phyloP scores from a whole-genome alignment of 2,888 invertebrate genomes.

The Neoascia interrupta region DNA sequence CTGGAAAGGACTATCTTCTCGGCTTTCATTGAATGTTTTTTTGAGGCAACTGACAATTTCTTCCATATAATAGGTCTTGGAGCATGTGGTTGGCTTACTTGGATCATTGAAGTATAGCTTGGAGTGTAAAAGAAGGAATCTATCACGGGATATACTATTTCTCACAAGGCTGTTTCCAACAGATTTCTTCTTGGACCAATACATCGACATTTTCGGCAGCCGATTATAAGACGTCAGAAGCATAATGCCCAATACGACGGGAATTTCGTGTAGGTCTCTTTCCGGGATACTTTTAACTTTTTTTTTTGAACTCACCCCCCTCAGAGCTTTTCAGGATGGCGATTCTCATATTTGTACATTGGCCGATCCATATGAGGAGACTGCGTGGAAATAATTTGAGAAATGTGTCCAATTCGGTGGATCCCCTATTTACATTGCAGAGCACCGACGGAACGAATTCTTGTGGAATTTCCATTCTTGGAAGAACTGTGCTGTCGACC shows the following conservation, averaged over 20 bases:
- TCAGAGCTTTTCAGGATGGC: constrained; percentile 17
- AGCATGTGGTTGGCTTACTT: constrained; percentile 1
- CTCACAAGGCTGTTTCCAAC: constrained; percentile 10
- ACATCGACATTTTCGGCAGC: constrained; percentile 17
- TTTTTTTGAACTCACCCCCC: constrained; percentile 11
- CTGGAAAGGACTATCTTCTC: too few species aligned
- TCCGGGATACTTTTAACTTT: constrained; percentile 1
- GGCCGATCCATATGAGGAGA: constrained; percentile 20
- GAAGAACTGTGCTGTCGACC: constrained; percentile 10
- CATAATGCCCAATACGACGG: constrained; percentile 13
- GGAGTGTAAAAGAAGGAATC: constrained; percentile 17
- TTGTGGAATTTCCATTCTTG: constrained; percentile 15
- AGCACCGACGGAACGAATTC: constrained; percentile 17
- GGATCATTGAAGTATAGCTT: constrained; percentile 17
- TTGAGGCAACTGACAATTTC: constrained; percentile 9
- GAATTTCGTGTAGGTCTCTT: constrained; percentile 21
- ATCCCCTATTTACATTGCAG: constrained; percentile 17
- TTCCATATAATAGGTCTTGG: constrained; percentile 16
- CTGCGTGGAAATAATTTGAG: constrained; percentile 19
- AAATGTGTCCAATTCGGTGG: constrained; percentile 26
- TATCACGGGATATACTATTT: constrained; percentile 24
- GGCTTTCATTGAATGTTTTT: too few species aligned
- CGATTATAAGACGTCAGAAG: constrained; percentile 9
- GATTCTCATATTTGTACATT: constrained; percentile 19
- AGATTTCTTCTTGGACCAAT: constrained; percentile 19